Base-by-base conservation (phyloP, 2,888 invertebrate species). In the Mythimna vitellina region DNA sequence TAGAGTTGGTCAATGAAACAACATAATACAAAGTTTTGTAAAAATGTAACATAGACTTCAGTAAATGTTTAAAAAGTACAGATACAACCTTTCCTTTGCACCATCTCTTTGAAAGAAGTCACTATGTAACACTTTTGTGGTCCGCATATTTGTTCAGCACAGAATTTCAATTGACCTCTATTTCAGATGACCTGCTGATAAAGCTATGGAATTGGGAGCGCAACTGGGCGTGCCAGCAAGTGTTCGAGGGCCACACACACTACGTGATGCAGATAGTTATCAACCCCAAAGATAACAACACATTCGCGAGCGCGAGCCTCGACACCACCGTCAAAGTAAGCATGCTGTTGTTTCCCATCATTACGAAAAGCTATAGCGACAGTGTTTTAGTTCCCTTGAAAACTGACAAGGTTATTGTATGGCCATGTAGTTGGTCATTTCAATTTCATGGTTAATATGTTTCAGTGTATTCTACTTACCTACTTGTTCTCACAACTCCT, bases 151-250 rank as follows among this genome's bases (percentile, higher is more conserved):
- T 10, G 8, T 65, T 38, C n/a, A 56, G 60, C 9, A 32, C 54
- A 38, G 9, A 51, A 53, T 69, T 51, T 56, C 25, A 58, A 61
- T 14, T 35, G 0, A 10, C 9, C 5, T 22, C 12, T 60, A 14
- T 89, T 95, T 72, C 93, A 99, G 99, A 99, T 97, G 99, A 99
- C 91, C 98, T 99, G 98, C 96, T 99, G 70, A 99, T 99, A 80
- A 99, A 99, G 93, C 94, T 99, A 74, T 99, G 99, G 99, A 99
- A 99, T 93, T 99, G 99, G 99, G 99, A 99, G 69, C 99, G 99
- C 92, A 97, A 98, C 89, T 99, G 99, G 99, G 97, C 98, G 0
- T 99, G 99, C 88, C 99, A 99, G 91, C 99, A 99, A 92, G 98
- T 99, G 20, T 99, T 99, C 92, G 99, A 99, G 91, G 99, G 99